Evolutionary conservation across 92 coral and sea anemone species (phyloP), one percentile per base, ranked within the genome.

Genomic region (Paragorgia papillata): DNA sequence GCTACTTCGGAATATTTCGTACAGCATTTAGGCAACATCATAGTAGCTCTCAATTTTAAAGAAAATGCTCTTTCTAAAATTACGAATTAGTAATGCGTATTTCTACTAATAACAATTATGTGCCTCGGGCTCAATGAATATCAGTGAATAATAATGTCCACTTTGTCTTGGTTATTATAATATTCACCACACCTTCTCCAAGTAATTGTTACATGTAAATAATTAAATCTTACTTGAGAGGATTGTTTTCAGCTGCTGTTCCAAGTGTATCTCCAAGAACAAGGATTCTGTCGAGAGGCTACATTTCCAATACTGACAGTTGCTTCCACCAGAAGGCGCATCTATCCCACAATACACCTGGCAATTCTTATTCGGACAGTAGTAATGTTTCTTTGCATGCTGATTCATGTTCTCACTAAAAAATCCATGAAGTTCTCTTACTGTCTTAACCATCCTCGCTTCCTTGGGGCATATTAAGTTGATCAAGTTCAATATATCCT

Each of bases 231-330:
- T 79, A 79, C 83, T 62, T 66, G 83, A 49, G 25, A 79, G 59
- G 19, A 79, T 40, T 7, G 83, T 29, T 37, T 37, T 37, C 43
- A 37, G 43, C 43, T 37, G 43, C 37, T 65, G 74, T 49, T 79
- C 43, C 3, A 79, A 32, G n/a, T 74, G 65, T 13, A 79, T 79
- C 66, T 79, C 83, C 25, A 79, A 74, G 39, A 79, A 79, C 60
- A 33, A 31, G 10, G 83, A 26, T 22, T 79, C 75, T 9, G 64
- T 64, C 31, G 31, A 62, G 29, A 79, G 56, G 26, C 2, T 0
- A 19, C 33, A 64, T 22, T 30, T 30, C 14, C 83, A 79, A 26
- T 28, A 7, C 1, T 20, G 53, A 65, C 83, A 79, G 25, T 0
- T 62, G 35, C 51, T 19, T 18, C 66, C 9, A 46, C 3, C 76